These are phyloP conservation scores for Phrynosoma blainvillii DNA, from an alignment of 2,113 vertebrate species.

Conservation along the genomic window DNA sequence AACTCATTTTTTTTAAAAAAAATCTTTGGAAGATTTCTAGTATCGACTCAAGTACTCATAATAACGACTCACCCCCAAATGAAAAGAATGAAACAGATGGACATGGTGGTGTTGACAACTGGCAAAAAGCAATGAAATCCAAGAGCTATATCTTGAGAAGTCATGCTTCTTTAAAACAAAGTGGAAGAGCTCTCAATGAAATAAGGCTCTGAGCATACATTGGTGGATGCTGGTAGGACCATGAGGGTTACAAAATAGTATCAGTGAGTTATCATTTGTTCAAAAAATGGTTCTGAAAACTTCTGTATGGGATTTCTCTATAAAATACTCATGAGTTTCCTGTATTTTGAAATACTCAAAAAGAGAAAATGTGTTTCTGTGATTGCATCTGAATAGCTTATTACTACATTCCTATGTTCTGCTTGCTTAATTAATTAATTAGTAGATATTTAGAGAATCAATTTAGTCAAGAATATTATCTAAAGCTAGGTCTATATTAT, in stretches of 20 bases:
- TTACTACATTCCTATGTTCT: constrained; percentile 1
- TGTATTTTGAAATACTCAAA: neutral
- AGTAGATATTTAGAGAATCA: neutral
- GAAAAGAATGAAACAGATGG: too few species aligned
- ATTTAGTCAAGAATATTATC: constrained; percentile 5
- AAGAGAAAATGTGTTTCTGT: constrained; percentile 30
- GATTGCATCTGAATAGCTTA: neutral
- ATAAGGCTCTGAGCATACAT: too few species aligned
- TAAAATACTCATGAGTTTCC: neutral
- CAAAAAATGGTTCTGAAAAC: neutral
- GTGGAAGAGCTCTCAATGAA: too few species aligned
- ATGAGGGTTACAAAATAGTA: neutral
- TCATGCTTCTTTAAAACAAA: neutral
- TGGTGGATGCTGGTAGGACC: too few species aligned
- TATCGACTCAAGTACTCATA: too few species aligned
- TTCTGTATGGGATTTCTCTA: neutral
- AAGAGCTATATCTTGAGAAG: too few species aligned
- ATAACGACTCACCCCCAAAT: too few species aligned
- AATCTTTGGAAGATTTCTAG: too few species aligned
- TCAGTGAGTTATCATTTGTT: neutral
- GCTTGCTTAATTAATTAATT: neutral
- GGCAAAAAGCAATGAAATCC: too few species aligned
- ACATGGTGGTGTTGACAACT: too few species aligned
- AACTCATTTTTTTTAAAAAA: too few species aligned
- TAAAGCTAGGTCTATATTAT: constrained; percentile 17